Evolutionary conservation across 2,888 invertebrate genomes (phyloP).

Genomic region (Onchidella celtica): DNA sequence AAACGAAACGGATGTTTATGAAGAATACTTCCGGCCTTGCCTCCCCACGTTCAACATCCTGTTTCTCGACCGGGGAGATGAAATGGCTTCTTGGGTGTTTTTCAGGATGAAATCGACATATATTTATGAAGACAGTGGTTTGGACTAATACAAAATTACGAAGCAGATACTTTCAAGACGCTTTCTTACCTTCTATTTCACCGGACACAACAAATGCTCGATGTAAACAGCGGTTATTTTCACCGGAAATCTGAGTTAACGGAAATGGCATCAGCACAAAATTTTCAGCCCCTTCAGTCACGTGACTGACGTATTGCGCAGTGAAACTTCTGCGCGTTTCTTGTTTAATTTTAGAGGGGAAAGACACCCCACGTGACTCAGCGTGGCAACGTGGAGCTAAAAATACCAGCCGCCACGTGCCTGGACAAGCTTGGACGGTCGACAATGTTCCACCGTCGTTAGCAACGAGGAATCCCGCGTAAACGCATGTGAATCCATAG

Average conservation of each 20-base stretch:
- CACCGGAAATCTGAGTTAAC: constrained; percentile 72
- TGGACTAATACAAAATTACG: background rate
- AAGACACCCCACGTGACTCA: background rate
- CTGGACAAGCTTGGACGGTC: too few relatives aligned
- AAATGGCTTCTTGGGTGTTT: background rate
- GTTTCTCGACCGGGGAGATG: constrained; percentile 54
- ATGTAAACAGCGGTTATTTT: constrained; percentile 28
- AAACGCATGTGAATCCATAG: too few relatives aligned
- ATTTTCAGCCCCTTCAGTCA: constrained; percentile 63
- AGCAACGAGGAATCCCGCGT: too few relatives aligned
- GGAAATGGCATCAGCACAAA: constrained; percentile 72
- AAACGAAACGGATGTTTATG: constrained; percentile 70
- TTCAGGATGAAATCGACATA: too few relatives aligned
- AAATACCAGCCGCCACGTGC: too few relatives aligned
- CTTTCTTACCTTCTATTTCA: constrained; percentile 16
- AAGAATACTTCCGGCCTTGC: constrained; percentile 74
- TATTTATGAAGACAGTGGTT: too few relatives aligned
- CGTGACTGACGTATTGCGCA: constrained; percentile 58
- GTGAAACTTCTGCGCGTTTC: constrained; percentile 2
- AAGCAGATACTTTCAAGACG: background rate
- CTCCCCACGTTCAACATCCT: constrained; percentile 75
- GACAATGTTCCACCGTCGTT: too few relatives aligned
- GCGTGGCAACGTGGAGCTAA: background rate
- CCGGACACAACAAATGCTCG: background rate
- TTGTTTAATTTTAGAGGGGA: background rate